These are phyloP conservation scores for Cryptoblepharus egeriae DNA, from an alignment of 2,797 vertebrate species.

Conservation along the genomic window DNA sequence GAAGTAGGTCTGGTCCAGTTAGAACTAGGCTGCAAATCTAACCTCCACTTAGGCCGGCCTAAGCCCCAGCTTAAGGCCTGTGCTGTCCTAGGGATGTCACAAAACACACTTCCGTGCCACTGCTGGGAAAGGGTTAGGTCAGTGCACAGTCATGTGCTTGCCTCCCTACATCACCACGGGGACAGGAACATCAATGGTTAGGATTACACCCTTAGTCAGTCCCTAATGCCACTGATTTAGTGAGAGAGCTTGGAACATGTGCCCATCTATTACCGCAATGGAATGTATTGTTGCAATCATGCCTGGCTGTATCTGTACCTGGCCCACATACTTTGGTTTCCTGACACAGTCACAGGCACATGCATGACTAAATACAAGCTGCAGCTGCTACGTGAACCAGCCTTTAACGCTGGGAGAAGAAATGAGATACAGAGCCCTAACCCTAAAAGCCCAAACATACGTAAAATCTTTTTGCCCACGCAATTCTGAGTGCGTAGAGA, in stretches of 20 bases:
- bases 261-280: not conserved
- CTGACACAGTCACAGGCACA: not conserved
- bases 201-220: no score
- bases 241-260: not conserved
- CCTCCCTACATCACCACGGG: no score
- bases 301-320: not conserved
- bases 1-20: not conserved
- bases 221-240: not conserved
- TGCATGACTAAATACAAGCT: not conserved
- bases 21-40: no score
- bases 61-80: no score
- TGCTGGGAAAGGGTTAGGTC: no score
- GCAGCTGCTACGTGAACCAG: not conserved
- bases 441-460: fast-evolving
- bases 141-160: no score
- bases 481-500: not conserved
- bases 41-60: no score
- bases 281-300: not conserved
- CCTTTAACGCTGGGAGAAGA: not conserved
- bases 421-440: fast-evolving
- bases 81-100: no score
- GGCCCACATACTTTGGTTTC: not conserved
- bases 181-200: no score
- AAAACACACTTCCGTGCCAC: no score
- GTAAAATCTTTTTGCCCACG: not conserved